Conservation (phyloP, 2,888 invertebrate genomes). For the Eudemis profundana region DNA sequence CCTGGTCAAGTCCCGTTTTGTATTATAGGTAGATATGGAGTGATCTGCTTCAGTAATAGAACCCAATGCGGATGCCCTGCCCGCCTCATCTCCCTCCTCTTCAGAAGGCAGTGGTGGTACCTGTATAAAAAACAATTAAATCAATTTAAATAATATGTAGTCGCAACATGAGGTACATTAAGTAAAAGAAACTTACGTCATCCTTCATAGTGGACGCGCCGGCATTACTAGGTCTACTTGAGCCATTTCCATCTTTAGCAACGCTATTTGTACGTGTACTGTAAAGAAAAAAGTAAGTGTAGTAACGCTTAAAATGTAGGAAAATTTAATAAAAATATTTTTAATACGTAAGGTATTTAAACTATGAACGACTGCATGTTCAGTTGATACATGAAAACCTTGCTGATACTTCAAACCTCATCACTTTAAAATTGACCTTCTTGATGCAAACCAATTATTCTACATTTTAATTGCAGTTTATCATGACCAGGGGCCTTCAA, state of each 20-base stretch:
- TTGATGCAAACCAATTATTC: too few relatives aligned
- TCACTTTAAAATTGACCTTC: too few relatives aligned
- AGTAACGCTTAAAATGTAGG: too few relatives aligned
- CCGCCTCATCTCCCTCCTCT: conserved; percentile 64
- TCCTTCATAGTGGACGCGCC: conserved; percentile 77
- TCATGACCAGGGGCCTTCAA: too few relatives aligned
- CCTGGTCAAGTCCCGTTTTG: conserved; percentile 46
- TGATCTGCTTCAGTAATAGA: conserved; percentile 65
- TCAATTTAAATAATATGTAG: not conserved
- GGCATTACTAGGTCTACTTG: conserved; percentile 70
- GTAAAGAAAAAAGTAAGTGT: not conserved
- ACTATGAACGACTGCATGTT: too few relatives aligned
- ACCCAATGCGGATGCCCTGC: conserved; percentile 48
- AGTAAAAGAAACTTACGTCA: conserved; percentile 64
- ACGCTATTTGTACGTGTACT: conserved; percentile 56
- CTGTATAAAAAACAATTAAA: conserved; percentile 50
- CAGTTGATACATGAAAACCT: too few relatives aligned
- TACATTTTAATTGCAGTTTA: too few relatives aligned
- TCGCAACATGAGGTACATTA: not conserved
- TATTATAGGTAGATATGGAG: conserved; percentile 64
- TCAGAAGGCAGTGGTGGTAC: conserved; percentile 65
- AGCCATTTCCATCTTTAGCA: conserved; percentile 57
- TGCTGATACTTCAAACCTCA: too few relatives aligned
- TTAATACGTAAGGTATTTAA: too few relatives aligned
- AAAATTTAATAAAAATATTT: too few relatives aligned